Evolutionary conservation across 2,888 invertebrate genomes (phyloP), one percentile per base, ranked within the genome.

Genomic region (Tribolium freemani): DNA sequence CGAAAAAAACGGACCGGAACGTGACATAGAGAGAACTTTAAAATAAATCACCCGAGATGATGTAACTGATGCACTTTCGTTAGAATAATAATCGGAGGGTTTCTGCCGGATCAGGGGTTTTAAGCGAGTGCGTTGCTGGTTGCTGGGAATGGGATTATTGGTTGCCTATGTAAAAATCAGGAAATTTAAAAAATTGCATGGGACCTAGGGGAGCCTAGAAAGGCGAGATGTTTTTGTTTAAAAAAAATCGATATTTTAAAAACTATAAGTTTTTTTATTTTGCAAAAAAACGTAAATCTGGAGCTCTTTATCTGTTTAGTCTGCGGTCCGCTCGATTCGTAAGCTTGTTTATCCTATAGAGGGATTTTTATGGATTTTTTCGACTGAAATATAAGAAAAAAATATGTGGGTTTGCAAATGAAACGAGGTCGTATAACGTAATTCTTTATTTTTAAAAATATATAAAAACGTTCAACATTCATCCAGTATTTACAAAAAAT

Each of bases 391-490:
- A 38, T 38, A 8, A 9, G 38, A 3, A 38, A 38, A 38, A 38
- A 38, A 8, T 16, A 16, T 2, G 38, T 38, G 8, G 38, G 38
- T 54, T 31, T 5, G n/a, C 10, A 31, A 54, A 54, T 26, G 51
- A 51, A 30, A 26, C 26, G 53, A 31, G 13, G 6, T 26, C 21
- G 16, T 26, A 57, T 58, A 71, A 71, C 56, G 30, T 72, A 38
- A 75, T 69, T 26, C 64, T 78, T 77, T 79, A 77, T 77, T 76
- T 31, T 75, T 76, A 77, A 78, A 78, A 76, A 74, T 75, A 54
- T 74, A 69, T 74, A 72, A 77, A 77, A 77, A 76, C 73, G 67
- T 73, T 72, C 73, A 78, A 74, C 78, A 72, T 73, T 60, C 73
- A 71, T 76, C 72, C 71, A 66, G 60, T 72, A 76, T 75, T 48